Evolutionary conservation across 2,888 invertebrate species (phyloP), one percentile per base, ranked within the genome.

Genomic region (Drosophila meridionalis): DNA sequence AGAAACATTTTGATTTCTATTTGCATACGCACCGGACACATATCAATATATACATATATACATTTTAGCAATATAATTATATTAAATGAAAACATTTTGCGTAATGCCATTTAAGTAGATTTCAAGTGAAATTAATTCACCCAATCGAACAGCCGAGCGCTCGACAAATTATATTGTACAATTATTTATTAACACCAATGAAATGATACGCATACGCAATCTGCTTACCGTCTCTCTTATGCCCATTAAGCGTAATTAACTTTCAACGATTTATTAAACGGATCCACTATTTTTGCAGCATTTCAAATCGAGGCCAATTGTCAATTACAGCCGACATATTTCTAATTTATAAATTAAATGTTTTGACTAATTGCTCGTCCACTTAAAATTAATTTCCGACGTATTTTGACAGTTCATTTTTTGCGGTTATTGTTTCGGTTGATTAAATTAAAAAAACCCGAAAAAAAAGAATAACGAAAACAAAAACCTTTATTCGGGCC

Each of bases 191-290:
- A 47, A 36, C 38, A 40, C 45, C 34, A 28, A 36, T 36, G 3
- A 30, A 42, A 48, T 55, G 34, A 4, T 26, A 36, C 20, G 38
- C 12, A 52, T 12, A 36, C 45, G 32, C n/a, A 83, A 82, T 75
- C 62, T 74, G 61, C 56, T 70, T 77, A 70, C 26, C 11, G 43
- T 11, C 32, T 11, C 32, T 26, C 67, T 69, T 78, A 73, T 70
- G 63, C 71, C 56, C 70, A 82, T 89, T 69, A 71, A 62, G 56
- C 14, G 66, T 69, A 83, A 86, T 88, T 84, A 84, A 74, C 78
- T 87, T 87, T 77, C 20, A 43, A 36, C 65, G 45, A 50, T 62
- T 72, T 72, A 80, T 59, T 58, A 60, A 58, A 45, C 32, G 52
- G 20, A 58, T 43, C 12, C 12, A 26, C 28, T 48, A 20, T 36